These are phyloP conservation scores for Macropis europaea DNA, from an alignment of 2,888 invertebrate species.

Conservation along the genomic window DNA sequence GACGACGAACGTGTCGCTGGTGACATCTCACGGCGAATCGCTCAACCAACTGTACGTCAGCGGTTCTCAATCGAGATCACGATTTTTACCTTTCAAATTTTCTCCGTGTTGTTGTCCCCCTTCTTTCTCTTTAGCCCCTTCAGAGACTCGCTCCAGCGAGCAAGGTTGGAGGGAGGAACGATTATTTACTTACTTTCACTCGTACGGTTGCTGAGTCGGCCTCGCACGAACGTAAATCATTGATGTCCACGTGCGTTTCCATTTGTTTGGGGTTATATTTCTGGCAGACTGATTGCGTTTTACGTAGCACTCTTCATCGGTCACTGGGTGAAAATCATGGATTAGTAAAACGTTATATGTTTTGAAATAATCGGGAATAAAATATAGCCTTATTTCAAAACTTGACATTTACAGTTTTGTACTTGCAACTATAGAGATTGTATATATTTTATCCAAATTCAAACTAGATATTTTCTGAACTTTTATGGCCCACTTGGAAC, in stretches of 20 bases:
- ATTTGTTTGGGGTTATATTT: slow-evolving; percentile 33
- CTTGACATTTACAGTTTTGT: too few relatives aligned
- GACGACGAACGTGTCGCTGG: slow-evolving; percentile 49
- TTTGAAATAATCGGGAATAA: too few relatives aligned
- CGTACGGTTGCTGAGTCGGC: slow-evolving; percentile 36
- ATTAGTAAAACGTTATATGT: background rate
- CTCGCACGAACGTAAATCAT: slow-evolving; percentile 45
- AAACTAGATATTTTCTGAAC: background rate
- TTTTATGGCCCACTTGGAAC: background rate
- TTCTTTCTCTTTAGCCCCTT: slow-evolving; percentile 1
- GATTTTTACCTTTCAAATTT: slow-evolving; percentile 7
- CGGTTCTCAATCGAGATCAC: slow-evolving; percentile 44
- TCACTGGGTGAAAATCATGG: background rate
- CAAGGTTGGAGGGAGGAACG: slow-evolving; percentile 55
- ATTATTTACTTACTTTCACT: slow-evolving; percentile 73
- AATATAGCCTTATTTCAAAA: too few relatives aligned
- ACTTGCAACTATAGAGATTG: too few relatives aligned
- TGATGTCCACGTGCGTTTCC: slow-evolving; percentile 32
- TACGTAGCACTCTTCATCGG: background rate
- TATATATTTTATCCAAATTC: too few relatives aligned
- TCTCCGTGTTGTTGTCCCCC: slow-evolving; percentile 7
- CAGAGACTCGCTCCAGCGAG: background rate
- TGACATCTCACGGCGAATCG: slow-evolving; percentile 68
- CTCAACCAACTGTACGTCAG: slow-evolving; percentile 30
- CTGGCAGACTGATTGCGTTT: slow-evolving; percentile 1